Evolutionary conservation across 2,888 invertebrate species (phyloP).

Genomic region (Leucania comma): DNA sequence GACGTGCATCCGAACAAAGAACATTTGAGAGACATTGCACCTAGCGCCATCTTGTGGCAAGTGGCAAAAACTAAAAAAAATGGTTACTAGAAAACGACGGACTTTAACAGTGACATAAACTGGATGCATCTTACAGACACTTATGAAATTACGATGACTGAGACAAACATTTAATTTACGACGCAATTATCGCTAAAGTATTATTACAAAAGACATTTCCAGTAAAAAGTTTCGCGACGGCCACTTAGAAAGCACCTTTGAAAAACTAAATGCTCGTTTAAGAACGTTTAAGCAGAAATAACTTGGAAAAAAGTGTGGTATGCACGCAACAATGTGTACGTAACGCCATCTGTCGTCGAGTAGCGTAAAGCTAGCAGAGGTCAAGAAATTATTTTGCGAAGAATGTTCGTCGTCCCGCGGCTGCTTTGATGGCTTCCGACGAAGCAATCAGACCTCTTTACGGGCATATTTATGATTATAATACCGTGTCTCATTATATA

Average conservation of each 20-base stretch:
- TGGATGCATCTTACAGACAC: conserved; percentile 73
- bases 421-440: conserved; percentile 89
- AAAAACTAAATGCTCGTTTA: conserved; percentile 89
- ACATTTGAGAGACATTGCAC: not conserved
- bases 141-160: conserved; percentile 83
- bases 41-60: conserved; percentile 62
- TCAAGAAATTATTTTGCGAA: conserved; percentile 84
- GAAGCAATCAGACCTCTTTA: conserved; percentile 90
- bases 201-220: conserved; percentile 85
- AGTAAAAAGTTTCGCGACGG: conserved; percentile 80
- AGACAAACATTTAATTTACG: conserved; percentile 82
- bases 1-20: conserved; percentile 51
- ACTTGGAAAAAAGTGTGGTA: conserved; percentile 82
- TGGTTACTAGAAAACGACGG: conserved; percentile 31
- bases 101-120: conserved; percentile 57
- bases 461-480: conserved; percentile 90
- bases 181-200: conserved; percentile 85
- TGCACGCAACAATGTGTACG: conserved; percentile 83
- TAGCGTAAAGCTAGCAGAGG: conserved; percentile 83
- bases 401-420: conserved; percentile 86
- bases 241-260: conserved; percentile 89
- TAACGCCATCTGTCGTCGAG: conserved; percentile 89
- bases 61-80: conserved; percentile 18
- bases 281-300: conserved; percentile 87
- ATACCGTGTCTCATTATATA: conserved; percentile 89